phyloP scores from a whole-genome alignment of 1,140 invertebrate species.

The Pseudomyrmex pallidus region DNA sequence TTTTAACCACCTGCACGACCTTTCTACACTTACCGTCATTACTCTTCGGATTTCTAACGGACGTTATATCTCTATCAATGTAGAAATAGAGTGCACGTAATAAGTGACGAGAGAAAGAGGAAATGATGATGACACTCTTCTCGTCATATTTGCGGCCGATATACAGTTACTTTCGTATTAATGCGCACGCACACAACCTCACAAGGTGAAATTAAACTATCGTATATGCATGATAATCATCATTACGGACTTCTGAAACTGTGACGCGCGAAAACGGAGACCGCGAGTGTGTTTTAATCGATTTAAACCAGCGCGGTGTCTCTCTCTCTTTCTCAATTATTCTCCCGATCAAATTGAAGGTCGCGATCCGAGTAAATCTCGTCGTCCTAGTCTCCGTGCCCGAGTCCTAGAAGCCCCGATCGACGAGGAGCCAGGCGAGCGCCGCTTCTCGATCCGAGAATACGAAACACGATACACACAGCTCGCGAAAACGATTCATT shows the following conservation, averaged over 20 bases:
- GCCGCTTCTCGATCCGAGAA: constrained; percentile 3
- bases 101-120: constrained; percentile 9
- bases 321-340: background rate
- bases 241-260: background rate
- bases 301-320: background rate
- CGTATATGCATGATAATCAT: background rate
- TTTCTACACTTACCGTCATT: background rate
- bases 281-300: too few relatives aligned
- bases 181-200: too few relatives aligned
- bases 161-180: constrained; percentile 33
- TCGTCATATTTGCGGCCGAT: constrained; percentile 9
- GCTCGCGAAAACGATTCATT: constrained; percentile 23
- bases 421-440: constrained; percentile 12
- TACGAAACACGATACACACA: constrained; percentile 27
- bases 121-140: constrained; percentile 2
- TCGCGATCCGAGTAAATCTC: constrained; percentile 10
- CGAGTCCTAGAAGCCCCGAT: constrained; percentile 51
- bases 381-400: background rate
- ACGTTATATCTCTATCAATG: background rate
- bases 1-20: constrained; percentile 19
- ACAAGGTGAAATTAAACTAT: background rate
- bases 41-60: constrained; percentile 34
- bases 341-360: background rate
- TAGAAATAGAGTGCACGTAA: constrained; percentile 1
- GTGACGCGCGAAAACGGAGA: background rate